Conservation (phyloP, 37 sponge, comb jelly and placozoan species). For the Bolinopsis microptera region DNA sequence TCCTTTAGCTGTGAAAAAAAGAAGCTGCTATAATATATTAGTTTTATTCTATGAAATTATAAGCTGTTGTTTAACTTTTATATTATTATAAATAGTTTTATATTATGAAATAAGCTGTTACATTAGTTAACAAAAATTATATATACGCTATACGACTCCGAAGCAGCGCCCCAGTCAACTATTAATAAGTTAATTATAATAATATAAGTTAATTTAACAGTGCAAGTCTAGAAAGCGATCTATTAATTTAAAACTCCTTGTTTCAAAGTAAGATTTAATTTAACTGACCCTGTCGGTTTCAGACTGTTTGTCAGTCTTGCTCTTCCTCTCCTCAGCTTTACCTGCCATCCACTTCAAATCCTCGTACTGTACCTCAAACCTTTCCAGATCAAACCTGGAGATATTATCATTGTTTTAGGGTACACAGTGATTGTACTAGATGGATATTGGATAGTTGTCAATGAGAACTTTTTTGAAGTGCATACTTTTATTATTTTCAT, state of each 20-base stretch:
- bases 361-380: constrained; percentile 71
- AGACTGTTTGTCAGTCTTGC: constrained; percentile 27
- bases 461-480: background rate
- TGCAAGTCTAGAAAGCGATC: too few relatives aligned
- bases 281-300: constrained; percentile 59
- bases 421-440: background rate
- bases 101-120: background rate
- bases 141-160: too few relatives aligned
- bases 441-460: background rate
- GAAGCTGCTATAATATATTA: too few relatives aligned
- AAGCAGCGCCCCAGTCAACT: too few relatives aligned
- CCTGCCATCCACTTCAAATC: constrained; percentile 73
- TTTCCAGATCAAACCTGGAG: constrained; percentile 81
- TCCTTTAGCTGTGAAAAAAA: background rate
- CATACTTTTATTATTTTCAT: background rate
- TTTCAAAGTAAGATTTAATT: too few relatives aligned
- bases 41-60: background rate
- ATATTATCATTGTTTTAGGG: background rate
- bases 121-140: too few relatives aligned
- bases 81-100: too few relatives aligned
- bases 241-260: too few relatives aligned
- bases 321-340: constrained; percentile 69
- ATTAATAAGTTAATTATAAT: too few relatives aligned
- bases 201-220: too few relatives aligned
- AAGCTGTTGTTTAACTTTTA: background rate